Conservation (phyloP, 2,888 invertebrate species). For the Magallana nippona region DNA sequence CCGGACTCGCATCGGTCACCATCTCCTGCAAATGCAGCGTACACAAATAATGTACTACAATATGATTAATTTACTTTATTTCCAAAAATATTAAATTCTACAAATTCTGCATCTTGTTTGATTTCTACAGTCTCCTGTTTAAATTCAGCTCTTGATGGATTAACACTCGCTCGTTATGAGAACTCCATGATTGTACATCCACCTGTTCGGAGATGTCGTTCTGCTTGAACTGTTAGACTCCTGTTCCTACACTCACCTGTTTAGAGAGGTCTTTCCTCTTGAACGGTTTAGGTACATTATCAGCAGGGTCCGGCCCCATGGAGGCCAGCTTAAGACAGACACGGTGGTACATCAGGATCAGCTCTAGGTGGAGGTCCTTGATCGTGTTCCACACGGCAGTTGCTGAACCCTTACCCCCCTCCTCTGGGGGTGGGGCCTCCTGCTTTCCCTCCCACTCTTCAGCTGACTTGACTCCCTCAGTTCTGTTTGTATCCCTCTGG, state of each 20-base stretch:
- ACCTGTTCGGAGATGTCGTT: no score
- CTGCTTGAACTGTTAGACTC: no score
- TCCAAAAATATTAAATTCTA: no score
- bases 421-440: conserved; percentile 52
- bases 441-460: conserved; percentile 48
- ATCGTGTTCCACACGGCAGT: conserved; percentile 77
- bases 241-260: background rate
- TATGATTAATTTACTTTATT: no score
- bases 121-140: no score
- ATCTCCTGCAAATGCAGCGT: conserved; percentile 51
- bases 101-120: no score
- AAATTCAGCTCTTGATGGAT: no score
- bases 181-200: no score
- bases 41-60: no score
- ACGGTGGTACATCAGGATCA: conserved; percentile 78
- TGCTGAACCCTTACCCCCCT: conserved; percentile 65
- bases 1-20: conserved; percentile 51
- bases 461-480: conserved; percentile 33
- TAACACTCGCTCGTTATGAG: no score
- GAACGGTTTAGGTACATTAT: conserved; percentile 64
- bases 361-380: conserved; percentile 78
- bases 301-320: conserved; percentile 65
- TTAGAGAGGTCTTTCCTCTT: conserved; percentile 50
- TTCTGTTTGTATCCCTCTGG: conserved; percentile 43
- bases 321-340: conserved; percentile 75